phyloP scores from a whole-genome alignment of 1,140 invertebrate genomes.

The Palaemon carinicauda region DNA sequence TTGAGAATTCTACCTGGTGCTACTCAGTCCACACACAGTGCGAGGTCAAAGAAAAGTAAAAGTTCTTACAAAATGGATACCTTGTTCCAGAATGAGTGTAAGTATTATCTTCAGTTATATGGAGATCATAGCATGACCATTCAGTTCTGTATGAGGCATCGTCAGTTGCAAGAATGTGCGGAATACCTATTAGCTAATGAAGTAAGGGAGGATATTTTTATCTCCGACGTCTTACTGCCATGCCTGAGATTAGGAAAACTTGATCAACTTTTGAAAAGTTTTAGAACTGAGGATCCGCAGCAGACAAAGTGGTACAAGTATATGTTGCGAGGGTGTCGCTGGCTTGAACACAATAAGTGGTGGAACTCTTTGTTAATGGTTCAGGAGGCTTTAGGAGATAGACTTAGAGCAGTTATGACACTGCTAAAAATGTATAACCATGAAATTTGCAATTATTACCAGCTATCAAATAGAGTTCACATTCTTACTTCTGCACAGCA shows the following conservation, averaged over 20 bases:
- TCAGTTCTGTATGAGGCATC: constrained; percentile 44
- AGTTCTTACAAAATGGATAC: constrained; percentile 23
- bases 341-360: constrained; percentile 29
- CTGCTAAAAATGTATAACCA: constrained; percentile 35
- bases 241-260: constrained; percentile 29
- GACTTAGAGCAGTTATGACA: constrained; percentile 43
- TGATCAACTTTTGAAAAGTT: background rate
- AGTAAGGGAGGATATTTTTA: constrained; percentile 14
- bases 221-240: constrained; percentile 23
- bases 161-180: constrained; percentile 34
- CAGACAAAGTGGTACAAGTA: constrained; percentile 42
- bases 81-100: constrained; percentile 34
- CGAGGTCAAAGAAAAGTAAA: constrained; percentile 1
- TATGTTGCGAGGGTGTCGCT: constrained; percentile 32
- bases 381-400: constrained; percentile 36
- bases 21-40: background rate
- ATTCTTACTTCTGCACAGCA: background rate
- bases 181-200: constrained; percentile 32
- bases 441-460: background rate
- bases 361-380: constrained; percentile 42
- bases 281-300: constrained; percentile 21
- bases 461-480: constrained; percentile 14
- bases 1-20: background rate
- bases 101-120: constrained; percentile 42
- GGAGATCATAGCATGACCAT: constrained; percentile 45